These are phyloP conservation scores for Paracanthobrama guichenoti DNA, from an alignment of 2,113 vertebrate species.

Conservation along the genomic window DNA sequence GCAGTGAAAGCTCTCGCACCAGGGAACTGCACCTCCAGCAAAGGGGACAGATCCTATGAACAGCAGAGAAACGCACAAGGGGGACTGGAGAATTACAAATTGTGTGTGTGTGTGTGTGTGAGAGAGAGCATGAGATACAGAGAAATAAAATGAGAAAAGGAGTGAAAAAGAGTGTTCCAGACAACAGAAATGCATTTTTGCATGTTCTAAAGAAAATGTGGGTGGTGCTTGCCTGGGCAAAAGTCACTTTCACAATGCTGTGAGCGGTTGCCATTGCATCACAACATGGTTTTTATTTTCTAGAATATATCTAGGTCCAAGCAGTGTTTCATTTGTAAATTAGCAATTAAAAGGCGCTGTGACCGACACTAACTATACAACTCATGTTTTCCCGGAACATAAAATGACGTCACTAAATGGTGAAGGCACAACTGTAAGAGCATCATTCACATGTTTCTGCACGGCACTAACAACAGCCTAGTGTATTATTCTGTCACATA, in stretches of 20 bases:
- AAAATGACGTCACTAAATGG: too few relatives aligned
- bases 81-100: conserved; percentile 25
- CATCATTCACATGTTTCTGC: too few relatives aligned
- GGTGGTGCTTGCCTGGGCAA: background rate
- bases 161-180: background rate
- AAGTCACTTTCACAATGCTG: background rate
- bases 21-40: conserved; percentile 69
- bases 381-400: too few relatives aligned
- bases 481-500: too few relatives aligned
- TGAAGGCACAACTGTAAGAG: too few relatives aligned
- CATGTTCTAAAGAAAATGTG: background rate
- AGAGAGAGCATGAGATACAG: conserved; percentile 5
- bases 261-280: background rate
- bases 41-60: conserved; percentile 50
- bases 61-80: conserved; percentile 19
- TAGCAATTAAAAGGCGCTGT: too few relatives aligned
- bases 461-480: too few relatives aligned
- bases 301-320: background rate
- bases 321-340: too few relatives aligned
- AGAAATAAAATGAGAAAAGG: background rate
- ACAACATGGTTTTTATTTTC: too few relatives aligned
- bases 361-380: too few relatives aligned
- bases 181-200: background rate
- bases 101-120: conserved; percentile 11
- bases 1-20: conserved; percentile 71